Conservation (phyloP, 1,140 invertebrate species). For the Eriocheir sinensis region DNA sequence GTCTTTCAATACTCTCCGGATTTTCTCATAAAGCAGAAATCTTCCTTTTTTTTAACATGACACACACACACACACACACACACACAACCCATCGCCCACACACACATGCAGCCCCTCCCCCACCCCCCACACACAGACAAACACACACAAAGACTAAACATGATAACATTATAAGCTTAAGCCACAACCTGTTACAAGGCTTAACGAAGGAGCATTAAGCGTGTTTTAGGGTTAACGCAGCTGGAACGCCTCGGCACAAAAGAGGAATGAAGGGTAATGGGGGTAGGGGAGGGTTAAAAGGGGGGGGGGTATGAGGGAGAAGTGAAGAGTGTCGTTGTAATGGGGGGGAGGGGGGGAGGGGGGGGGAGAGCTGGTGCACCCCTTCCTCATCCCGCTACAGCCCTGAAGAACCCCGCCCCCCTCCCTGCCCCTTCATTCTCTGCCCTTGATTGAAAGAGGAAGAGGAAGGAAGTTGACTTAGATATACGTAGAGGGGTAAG, state of each 20-base stretch:
- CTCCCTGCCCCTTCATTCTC: too few relatives aligned
- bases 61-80: not conserved
- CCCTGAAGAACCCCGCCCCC: too few relatives aligned
- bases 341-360: not conserved
- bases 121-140: not conserved
- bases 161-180: too few relatives aligned
- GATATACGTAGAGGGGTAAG: not conserved
- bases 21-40: too few relatives aligned
- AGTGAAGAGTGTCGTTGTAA: not conserved
- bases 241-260: not conserved
- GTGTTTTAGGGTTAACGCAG: not conserved
- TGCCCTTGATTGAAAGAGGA: not conserved
- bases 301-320: not conserved
- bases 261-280: not conserved
- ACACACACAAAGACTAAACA: not conserved
- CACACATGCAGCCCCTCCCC: not conserved
- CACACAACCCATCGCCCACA: too few relatives aligned
- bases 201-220: not conserved
- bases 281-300: not conserved
- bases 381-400: too few relatives aligned
- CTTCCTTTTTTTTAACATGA: not conserved
- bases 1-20: too few relatives aligned
- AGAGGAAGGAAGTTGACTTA: constrained; percentile 26
- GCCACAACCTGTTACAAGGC: not conserved
- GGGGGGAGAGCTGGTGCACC: too few relatives aligned